These are phyloP conservation scores for Tragopan temminckii DNA, from an alignment of 2,797 vertebrate species.

Conservation along the genomic window DNA sequence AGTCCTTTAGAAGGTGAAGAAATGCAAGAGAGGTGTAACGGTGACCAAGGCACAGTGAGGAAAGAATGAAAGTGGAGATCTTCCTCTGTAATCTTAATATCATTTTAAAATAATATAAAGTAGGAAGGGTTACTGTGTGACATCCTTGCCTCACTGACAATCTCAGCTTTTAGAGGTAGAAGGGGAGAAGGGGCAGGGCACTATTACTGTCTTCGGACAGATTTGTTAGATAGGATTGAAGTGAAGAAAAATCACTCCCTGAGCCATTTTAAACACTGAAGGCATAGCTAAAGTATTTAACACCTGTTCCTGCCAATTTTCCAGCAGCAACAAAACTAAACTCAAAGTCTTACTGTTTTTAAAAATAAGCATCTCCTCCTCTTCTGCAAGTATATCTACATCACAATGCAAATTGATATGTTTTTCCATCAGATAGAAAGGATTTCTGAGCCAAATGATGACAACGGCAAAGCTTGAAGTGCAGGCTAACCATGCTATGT, in stretches of 20 bases:
- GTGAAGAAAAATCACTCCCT: background rate
- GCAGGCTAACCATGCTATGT: background rate
- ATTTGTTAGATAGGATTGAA: background rate
- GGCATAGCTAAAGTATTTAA: background rate
- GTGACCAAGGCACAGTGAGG: background rate
- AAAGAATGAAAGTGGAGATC: background rate
- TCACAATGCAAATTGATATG: background rate
- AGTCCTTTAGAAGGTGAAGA: background rate
- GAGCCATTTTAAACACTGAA: background rate
- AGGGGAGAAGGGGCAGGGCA: background rate
- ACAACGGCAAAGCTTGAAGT: background rate
- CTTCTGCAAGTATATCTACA: background rate
- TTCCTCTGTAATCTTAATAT: background rate
- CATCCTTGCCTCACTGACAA: background rate
- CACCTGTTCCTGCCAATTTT: background rate
- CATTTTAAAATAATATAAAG: background rate
- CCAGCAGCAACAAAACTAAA: background rate
- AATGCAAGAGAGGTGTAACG: background rate
- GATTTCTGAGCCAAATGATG: background rate
- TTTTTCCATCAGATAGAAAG: slow-evolving; percentile 21
- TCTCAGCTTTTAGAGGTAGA: background rate
- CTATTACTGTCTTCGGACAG: background rate
- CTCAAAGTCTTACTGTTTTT: background rate
- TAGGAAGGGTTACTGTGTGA: background rate
- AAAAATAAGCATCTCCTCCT: background rate